These are phyloP conservation scores for Clarias pachynema DNA, from an alignment of 2,797 vertebrate genomes.

Conservation along the genomic window DNA sequence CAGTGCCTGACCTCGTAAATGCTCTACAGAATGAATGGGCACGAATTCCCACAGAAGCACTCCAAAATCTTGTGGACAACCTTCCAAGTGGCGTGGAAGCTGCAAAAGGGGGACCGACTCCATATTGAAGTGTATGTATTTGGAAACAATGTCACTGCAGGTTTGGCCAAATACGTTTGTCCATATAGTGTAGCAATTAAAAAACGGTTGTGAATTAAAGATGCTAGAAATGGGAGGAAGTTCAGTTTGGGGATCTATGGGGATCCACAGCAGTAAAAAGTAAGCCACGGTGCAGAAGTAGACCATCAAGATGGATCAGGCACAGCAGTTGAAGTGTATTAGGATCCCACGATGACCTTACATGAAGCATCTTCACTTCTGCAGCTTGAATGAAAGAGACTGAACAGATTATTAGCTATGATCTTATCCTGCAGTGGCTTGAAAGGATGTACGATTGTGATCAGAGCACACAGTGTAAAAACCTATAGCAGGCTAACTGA, in stretches of 20 bases:
- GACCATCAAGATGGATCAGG: background rate
- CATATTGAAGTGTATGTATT: no score
- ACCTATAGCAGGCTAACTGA: background rate
- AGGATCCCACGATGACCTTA: background rate
- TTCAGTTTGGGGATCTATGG: no score
- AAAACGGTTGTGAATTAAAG: background rate
- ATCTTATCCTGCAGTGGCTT: background rate
- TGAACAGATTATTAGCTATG: background rate
- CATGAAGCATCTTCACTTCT: background rate
- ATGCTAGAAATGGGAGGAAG: background rate
- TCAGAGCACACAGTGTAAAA: background rate
- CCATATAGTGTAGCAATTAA: background rate
- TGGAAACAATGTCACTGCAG: no score
- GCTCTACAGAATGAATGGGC: no score
- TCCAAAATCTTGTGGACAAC: no score
- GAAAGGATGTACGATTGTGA: background rate
- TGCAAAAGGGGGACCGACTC: no score
- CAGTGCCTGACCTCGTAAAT: no score
- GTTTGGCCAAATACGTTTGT: no score
- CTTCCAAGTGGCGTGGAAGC: no score
- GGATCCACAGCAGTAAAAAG: background rate
- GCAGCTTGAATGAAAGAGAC: background rate
- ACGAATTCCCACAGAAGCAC: no score
- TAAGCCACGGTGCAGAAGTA: background rate
- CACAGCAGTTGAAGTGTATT: background rate